Evolutionary conservation across 35 echinoderm and acorn worm species (phyloP).

Genomic region (Eucidaris tribuloides): DNA sequence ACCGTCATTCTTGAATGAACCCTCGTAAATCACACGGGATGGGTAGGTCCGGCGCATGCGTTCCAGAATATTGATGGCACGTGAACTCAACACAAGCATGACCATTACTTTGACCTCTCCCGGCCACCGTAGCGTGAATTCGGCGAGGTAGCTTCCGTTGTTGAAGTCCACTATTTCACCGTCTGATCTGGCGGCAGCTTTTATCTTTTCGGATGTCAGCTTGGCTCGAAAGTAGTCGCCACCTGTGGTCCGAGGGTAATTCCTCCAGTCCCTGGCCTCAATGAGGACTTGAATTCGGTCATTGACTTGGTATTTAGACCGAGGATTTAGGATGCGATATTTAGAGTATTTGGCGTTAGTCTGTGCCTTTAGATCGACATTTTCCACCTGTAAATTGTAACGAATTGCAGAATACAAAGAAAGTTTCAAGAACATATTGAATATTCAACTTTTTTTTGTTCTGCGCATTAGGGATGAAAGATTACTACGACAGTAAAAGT

Average conservation of each 20-base stretch:
- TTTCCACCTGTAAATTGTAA: too few species aligned
- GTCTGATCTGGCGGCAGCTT: not conserved
- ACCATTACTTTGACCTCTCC: not conserved
- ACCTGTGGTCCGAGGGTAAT: not conserved
- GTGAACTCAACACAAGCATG: not conserved
- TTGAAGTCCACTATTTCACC: not conserved
- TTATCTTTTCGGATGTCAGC: not conserved
- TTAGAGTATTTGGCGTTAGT: too few species aligned
- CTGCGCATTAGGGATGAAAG: too few species aligned
- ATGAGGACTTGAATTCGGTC: not conserved
- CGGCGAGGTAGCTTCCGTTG: not conserved
- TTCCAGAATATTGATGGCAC: not conserved
- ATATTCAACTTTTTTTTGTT: too few species aligned
- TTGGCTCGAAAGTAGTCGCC: conserved; percentile 3
- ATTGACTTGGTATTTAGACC: not conserved
- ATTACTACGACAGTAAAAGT: too few species aligned
- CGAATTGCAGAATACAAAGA: too few species aligned
- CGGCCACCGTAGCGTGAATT: not conserved
- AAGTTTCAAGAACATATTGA: too few species aligned
- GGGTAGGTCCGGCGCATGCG: not conserved
- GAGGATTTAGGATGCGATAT: not conserved
- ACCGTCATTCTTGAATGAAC: not conserved
- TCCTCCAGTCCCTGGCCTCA: not conserved
- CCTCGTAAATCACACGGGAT: not conserved
- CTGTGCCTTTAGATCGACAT: too few species aligned